These are phyloP conservation scores for Liposcelis brunnea DNA, from an alignment of 2,888 invertebrate species.

Conservation along the genomic window DNA sequence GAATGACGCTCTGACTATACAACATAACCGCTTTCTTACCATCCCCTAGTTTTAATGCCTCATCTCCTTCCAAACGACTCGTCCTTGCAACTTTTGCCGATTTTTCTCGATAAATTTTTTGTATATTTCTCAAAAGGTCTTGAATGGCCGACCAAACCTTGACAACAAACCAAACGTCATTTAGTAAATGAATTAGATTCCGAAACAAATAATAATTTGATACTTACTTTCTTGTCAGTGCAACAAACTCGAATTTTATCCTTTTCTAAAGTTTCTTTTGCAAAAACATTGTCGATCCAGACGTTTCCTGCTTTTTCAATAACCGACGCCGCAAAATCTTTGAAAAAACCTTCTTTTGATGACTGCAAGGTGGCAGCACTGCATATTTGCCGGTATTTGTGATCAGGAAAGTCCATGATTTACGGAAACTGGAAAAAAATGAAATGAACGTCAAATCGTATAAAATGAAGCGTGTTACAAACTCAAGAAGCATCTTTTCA, in stretches of 20 bases:
- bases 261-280: constrained; percentile 35
- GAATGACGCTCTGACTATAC: constrained; percentile 53
- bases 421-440: not conserved
- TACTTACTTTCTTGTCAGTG: constrained; percentile 32
- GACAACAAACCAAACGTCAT: constrained; percentile 11
- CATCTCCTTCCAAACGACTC: constrained; percentile 42
- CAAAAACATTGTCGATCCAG: constrained; percentile 45
- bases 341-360: constrained; percentile 56
- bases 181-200: not conserved
- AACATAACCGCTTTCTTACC: constrained; percentile 39
- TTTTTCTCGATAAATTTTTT: constrained; percentile 48
- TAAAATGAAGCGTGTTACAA: no score
- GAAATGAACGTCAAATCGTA: no score
- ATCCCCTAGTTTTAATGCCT: constrained; percentile 35
- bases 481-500: no score
- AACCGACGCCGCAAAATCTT: constrained; percentile 43
- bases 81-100: constrained; percentile 41
- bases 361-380: constrained; percentile 59
- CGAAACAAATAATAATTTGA: not conserved
- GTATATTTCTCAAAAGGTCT: constrained; percentile 45
- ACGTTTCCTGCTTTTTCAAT: constrained; percentile 32
- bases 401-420: constrained; percentile 4
- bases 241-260: constrained; percentile 39
- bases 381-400: constrained; percentile 43
- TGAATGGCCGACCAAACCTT: constrained; percentile 27